phyloP scores from a whole-genome alignment of 2,797 vertebrate species.

The Enteromius viviparus region DNA sequence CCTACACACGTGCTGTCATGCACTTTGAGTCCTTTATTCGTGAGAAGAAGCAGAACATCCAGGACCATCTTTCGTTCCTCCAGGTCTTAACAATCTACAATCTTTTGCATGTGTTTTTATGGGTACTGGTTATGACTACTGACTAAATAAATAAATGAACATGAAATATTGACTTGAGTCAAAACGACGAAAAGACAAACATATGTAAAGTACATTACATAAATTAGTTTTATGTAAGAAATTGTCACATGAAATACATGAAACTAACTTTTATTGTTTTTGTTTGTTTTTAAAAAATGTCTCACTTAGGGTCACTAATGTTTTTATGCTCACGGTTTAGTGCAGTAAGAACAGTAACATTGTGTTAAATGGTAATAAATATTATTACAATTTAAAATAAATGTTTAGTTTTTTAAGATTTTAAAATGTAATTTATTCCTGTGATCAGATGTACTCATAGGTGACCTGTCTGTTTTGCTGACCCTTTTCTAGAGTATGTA shows the following conservation, averaged over 20 bases:
- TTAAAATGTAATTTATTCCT: neutral
- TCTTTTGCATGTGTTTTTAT: neutral
- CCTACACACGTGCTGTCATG: slow-evolving; percentile 97
- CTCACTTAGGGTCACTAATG: neutral
- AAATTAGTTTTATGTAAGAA: neutral
- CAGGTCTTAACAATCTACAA: slow-evolving; percentile 79
- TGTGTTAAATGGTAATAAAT: neutral
- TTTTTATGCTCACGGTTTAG: neutral
- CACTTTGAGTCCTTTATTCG: slow-evolving; percentile 95
- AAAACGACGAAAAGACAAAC: neutral
- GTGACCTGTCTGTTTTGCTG: neutral
- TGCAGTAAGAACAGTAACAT: neutral
- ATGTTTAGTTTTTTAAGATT: neutral
- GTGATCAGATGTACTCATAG: neutral
- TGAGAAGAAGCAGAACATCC: slow-evolving; percentile 94
- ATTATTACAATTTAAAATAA: neutral
- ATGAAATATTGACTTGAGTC: neutral
- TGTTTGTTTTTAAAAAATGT: neutral
- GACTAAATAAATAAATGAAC: neutral
- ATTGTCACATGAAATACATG: neutral
- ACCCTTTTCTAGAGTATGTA: slow-evolving; percentile 79
- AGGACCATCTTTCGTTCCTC: slow-evolving; percentile 95
- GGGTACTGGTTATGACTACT: neutral
- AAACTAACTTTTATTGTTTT: neutral
- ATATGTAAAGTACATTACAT: neutral